These are phyloP conservation scores for Galbula dea DNA, from an alignment of 2,113 vertebrate genomes.

Conservation along the genomic window DNA sequence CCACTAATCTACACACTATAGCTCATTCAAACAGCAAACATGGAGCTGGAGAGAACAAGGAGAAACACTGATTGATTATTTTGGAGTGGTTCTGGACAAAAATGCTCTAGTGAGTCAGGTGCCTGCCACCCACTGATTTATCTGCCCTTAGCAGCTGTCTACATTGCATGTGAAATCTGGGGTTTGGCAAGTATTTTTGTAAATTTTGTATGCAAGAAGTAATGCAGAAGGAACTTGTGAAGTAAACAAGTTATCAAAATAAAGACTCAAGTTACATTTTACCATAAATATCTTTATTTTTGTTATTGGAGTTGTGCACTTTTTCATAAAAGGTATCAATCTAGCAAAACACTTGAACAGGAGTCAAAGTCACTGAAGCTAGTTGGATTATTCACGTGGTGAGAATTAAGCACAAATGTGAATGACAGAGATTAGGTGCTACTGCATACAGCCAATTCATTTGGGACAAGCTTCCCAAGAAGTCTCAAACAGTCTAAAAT, in stretches of 20 bases:
- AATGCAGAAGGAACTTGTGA: not conserved
- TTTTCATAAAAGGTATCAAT: conserved; percentile 32
- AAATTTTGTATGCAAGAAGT: not conserved
- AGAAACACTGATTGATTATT: conserved; percentile 15
- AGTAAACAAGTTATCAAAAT: conserved; percentile 1
- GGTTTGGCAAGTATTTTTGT: not conserved
- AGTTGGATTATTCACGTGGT: not conserved
- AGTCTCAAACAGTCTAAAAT: not conserved
- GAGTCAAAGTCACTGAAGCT: conserved; percentile 22
- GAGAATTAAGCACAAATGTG: conserved; percentile 32
- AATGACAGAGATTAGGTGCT: conserved; percentile 30
- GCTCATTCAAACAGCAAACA: conserved; percentile 12
- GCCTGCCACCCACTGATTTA: conserved; percentile 2
- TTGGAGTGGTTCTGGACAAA: conserved; percentile 19
- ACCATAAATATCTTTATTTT: conserved; percentile 60
- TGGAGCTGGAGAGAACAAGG: not conserved
- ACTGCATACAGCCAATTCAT: not conserved
- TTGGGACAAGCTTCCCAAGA: not conserved
- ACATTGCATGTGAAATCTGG: not conserved
- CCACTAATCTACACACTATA: not conserved
- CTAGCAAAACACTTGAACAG: conserved; percentile 48
- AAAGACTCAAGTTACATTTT: conserved; percentile 25
- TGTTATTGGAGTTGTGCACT: conserved; percentile 3
- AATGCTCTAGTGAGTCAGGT: conserved; percentile 10
- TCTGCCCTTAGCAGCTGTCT: not conserved